These are phyloP conservation scores for Agrochola litura DNA, from an alignment of 2,888 invertebrate genomes.

Conservation along the genomic window DNA sequence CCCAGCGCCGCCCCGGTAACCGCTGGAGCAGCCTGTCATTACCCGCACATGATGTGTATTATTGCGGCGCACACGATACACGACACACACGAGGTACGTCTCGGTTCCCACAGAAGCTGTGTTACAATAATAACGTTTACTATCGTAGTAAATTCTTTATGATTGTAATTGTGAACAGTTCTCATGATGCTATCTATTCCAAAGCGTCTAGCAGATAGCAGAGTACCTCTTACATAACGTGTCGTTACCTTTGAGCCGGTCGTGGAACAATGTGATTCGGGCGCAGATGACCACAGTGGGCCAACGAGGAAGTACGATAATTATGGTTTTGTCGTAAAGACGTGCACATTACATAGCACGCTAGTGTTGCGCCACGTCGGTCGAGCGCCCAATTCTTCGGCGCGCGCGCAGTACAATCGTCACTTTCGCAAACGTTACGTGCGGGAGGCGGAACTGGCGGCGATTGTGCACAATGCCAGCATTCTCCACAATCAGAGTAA, in stretches of 20 bases:
- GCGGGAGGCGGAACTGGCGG: conserved; percentile 50
- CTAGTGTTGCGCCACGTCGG: conserved; percentile 65
- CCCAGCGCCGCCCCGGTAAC: not conserved
- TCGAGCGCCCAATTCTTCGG: conserved; percentile 63
- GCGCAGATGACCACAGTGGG: conserved; percentile 6
- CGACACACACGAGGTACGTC: not conserved
- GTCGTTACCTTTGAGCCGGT: not conserved
- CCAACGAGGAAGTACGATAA: conserved; percentile 31
- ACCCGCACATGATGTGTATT: not conserved
- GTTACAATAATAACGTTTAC: conserved; percentile 15
- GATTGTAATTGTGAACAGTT: conserved; percentile 12
- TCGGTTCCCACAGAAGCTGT: conserved; percentile 16
- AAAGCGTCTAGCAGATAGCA: conserved; percentile 54
- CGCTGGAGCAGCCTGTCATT: not conserved
- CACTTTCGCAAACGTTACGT: conserved; percentile 65
- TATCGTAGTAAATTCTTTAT: conserved; percentile 47
- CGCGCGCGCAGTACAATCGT: conserved; percentile 47
- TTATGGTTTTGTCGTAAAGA: conserved; percentile 18
- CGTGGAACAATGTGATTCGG: conserved; percentile 5
- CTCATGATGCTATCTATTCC: conserved; percentile 10
- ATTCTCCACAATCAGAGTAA: conserved; percentile 48
- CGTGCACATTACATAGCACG: conserved; percentile 64
- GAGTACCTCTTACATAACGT: not conserved
- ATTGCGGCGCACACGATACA: not conserved
- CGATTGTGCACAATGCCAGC: conserved; percentile 47